Percentiles rank a stretch among this genome's conserved stretches.
Conservation (phyloP, 2,797 vertebrate species). For the Gouania willdenowi region DNA sequence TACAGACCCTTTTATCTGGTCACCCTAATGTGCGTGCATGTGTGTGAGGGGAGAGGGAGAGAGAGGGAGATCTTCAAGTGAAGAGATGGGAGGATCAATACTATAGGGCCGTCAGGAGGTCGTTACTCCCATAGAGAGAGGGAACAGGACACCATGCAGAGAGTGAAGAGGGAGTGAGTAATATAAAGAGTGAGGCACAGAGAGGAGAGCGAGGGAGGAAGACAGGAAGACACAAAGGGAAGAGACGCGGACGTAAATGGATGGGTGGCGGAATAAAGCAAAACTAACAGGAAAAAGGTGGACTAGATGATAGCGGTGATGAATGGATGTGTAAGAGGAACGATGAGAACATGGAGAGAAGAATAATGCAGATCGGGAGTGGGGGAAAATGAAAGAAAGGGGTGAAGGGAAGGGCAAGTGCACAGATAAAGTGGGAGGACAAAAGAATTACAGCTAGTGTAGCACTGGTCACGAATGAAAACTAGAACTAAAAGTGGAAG, state of each 20-base stretch:
- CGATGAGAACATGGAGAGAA: not conserved
- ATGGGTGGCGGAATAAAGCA: slow-evolving; percentile 9
- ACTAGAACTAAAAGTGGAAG: too few species aligned
- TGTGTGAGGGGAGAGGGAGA: slow-evolving; percentile 8
- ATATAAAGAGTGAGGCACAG: slow-evolving; percentile 27
- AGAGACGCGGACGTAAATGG: not conserved
- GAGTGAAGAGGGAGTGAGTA: slow-evolving; percentile 30
- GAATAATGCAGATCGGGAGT: slow-evolving; percentile 16
- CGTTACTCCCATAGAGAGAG: slow-evolving; percentile 64
- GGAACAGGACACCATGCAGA: slow-evolving; percentile 67
- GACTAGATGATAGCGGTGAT: slow-evolving; percentile 20
- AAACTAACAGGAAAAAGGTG: slow-evolving; percentile 14
- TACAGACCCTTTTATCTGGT: slow-evolving; percentile 70
- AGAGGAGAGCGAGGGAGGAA: slow-evolving; percentile 7
- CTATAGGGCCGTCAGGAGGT: slow-evolving; percentile 70
- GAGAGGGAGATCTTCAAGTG: slow-evolving; percentile 27
- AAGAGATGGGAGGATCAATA: slow-evolving; percentile 66
- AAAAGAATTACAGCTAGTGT: too few species aligned
- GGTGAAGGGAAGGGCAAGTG: slow-evolving; percentile 4
- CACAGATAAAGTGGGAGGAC: not conserved
- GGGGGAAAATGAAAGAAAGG: slow-evolving; percentile 4
- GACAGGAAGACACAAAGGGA: slow-evolving; percentile 1
- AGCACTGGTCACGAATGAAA: too few species aligned
- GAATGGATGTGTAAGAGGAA: slow-evolving; percentile 18
- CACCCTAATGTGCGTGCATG: slow-evolving; percentile 47